Base-by-base conservation (phyloP, 2,888 invertebrate genomes). In the Onthophagus sagittarius region DNA sequence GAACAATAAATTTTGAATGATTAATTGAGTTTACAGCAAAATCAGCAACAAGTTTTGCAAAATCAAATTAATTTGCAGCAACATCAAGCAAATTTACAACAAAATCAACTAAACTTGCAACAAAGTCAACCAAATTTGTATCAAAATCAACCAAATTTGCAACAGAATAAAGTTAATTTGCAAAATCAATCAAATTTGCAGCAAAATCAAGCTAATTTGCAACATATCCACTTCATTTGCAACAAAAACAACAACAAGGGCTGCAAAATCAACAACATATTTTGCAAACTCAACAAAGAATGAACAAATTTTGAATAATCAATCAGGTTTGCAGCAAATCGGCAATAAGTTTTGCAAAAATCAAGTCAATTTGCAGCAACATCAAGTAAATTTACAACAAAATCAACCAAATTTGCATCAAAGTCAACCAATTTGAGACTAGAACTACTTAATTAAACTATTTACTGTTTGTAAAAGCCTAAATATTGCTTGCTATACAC, bases 181-280 rank as follows among this genome's bases (percentile, higher is more conserved):
- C 7, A 7, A 9, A 53, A 2, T 1, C 2, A 7, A 4, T 11
- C 7, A 7, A 53, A 53, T 53, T 7, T 53, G 39, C 4, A 4
- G 39, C 23, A 23, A 23, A 53, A 7, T 4, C 39, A 53, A 11
- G 39, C 4, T 2, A 23, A 23, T 53, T 1, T 11, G 39, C 39
- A 53, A 23, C 23, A 23, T 2, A 23, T 23, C 3, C 1, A 3
- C 23, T 23, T 3, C 2, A 23, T 2, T 23, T 23, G 1, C 23
- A 73, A 63, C 82, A 79, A 13, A 72, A n/a, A 13, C 83, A 79
- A 77, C 84, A 76, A 79, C 80, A 77, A 72, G 79, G 70, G 71
- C 79, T 75, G 74, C 79, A 80, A 73, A 83, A 78, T 64, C 81
- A 81, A n/a, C 23, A 23, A 23, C 23, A 23, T 2, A 23, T 23